Base-by-base conservation (phyloP, 1,140 invertebrate genomes). In the Drosophila ironensis region DNA sequence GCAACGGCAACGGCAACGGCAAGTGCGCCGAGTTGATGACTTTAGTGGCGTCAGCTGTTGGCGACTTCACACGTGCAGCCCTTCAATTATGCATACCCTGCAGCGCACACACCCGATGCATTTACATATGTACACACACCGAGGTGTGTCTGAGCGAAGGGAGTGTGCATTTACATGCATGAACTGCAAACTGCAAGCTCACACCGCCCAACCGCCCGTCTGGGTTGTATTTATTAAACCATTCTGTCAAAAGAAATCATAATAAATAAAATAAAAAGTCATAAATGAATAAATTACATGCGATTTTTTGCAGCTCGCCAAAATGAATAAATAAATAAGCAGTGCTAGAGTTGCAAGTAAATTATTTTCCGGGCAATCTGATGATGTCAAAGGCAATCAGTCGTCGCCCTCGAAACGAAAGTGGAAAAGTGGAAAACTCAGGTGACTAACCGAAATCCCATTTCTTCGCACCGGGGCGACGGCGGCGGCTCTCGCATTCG, bases 1-100 rank as follows among this genome's bases (percentile, higher is more conserved):
- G 46, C 41, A 27, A 8, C 17, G 41, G 42, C n/a, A 41, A 38
- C 8, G 27, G 63, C 7, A 40, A 17, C 42, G 40, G 27, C 44
- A 61, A 66, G 22, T 64, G 66, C 56, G 45, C 16, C 46, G n/a
- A 54, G 63, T 69, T 56, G 57, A 73, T 64, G 66, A 63, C 72
- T 70, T 66, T 73, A 37, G 57, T 37, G 42, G 52, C 41, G 64
- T 38, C 67, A 61, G 54, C 68, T 71, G 45, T 46, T 67, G 70
- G 42, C 60, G 57, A 69, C 63, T 77, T 73, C 66, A 73, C 63
- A 72, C 75, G 69, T 73, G 59, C 59, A 73, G 40, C 72, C 73
- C 38, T 60, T 73, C 44, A 74, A 78, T 78, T 69, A 78, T 78
- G 66, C 57, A 76, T 52, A 57, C 53, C n/a, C 56, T 67, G 52